phyloP scores from a whole-genome alignment of 2,797 vertebrate genomes.

The Acanthopagrus latus region DNA sequence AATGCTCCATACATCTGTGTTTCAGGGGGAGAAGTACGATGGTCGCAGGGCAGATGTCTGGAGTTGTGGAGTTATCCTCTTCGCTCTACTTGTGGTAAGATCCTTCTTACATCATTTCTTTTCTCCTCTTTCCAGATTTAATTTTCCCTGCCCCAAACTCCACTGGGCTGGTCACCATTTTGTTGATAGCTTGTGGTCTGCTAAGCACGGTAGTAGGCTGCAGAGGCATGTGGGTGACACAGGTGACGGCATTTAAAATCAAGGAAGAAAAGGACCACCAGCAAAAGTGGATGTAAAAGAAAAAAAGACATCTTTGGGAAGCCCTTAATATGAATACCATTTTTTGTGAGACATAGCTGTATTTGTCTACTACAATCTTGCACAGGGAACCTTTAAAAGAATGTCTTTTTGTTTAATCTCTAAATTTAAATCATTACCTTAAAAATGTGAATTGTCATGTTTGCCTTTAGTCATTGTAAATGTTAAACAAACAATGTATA shows the following conservation, averaged over 20 bases:
- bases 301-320: not conserved
- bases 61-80: slow-evolving; percentile 96
- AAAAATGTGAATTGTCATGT: not conserved
- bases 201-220: not conserved
- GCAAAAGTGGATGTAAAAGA: not conserved
- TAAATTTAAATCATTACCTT: not conserved
- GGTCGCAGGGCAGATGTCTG: slow-evolving; percentile 93
- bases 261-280: not conserved
- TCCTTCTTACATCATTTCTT: not conserved
- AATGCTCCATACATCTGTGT: slow-evolving; percentile 20
- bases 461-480: not conserved
- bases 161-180: slow-evolving; percentile 2
- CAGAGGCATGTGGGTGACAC: not conserved
- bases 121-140: not conserved
- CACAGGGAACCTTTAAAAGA: not conserved
- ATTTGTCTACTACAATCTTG: not conserved
- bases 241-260: not conserved
- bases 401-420: not conserved
- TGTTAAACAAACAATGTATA: not conserved
- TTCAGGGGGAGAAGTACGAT: slow-evolving; percentile 93
- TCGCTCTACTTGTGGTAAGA: slow-evolving; percentile 92
- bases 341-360: slow-evolving; percentile 2
- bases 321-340: not conserved
- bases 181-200: not conserved
- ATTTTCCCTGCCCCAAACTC: too few relatives aligned